phyloP scores from a whole-genome alignment of 2,113 vertebrate species.

The Mixornis gularis region DNA sequence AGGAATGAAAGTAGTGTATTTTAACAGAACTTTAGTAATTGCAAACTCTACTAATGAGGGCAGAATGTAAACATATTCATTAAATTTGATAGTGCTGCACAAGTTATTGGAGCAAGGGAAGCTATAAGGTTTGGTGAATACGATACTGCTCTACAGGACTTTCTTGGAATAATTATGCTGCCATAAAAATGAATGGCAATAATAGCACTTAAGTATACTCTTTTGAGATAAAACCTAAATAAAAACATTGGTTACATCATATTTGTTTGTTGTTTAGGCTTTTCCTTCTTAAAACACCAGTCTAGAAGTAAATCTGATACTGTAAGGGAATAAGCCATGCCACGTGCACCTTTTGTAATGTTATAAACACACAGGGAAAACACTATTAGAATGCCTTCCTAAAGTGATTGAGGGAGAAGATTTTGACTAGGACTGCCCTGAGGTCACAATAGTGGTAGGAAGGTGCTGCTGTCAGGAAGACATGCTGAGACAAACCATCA shows the following conservation, averaged over 20 bases:
- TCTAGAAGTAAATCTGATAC: not conserved
- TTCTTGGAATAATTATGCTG: not conserved
- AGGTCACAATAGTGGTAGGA: not conserved
- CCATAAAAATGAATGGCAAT: not conserved
- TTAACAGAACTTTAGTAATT: not conserved
- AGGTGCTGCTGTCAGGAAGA: not conserved
- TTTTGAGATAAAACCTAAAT: not conserved
- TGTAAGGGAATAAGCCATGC: not conserved
- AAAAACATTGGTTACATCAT: not conserved
- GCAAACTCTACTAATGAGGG: not conserved
- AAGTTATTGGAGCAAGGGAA: not conserved
- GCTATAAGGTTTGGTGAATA: not conserved
- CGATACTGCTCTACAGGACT: not conserved
- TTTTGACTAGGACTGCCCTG: not conserved
- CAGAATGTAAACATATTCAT: not conserved
- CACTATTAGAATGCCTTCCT: not conserved
- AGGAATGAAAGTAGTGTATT: not conserved
- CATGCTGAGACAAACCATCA: not conserved
- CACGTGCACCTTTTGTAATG: not conserved
- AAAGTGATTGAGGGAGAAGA: not conserved
- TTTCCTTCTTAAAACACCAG: not conserved
- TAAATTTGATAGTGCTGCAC: not conserved
- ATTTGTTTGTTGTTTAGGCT: not conserved
- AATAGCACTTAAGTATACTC: not conserved
- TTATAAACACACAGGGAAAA: not conserved